Evolutionary conservation across 2,797 vertebrate genomes (phyloP).

Genomic region (Novumbra hubbsi): DNA sequence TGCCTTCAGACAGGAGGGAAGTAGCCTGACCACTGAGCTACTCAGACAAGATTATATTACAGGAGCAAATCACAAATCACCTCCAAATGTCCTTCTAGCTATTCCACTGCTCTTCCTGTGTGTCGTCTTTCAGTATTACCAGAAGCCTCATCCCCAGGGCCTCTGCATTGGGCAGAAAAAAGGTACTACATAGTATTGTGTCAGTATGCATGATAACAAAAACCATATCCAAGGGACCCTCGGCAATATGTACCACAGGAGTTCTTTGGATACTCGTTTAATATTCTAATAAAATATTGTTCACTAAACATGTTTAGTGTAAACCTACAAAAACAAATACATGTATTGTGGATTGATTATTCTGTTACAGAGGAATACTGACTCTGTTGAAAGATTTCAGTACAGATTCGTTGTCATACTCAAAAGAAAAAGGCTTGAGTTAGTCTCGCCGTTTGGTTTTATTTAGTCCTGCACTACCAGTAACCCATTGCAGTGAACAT

Average conservation of each 20-base stretch:
- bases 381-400: not conserved
- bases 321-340: not conserved
- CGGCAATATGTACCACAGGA: not conserved
- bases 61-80: conserved; percentile 44
- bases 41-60: conserved; percentile 57
- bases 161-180: not conserved
- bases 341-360: not conserved
- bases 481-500: not conserved
- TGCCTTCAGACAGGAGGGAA: conserved; percentile 47
- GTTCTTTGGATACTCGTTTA: not conserved
- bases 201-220: not conserved
- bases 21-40: conserved; percentile 22
- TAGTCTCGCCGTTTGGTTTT: not conserved
- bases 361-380: not conserved
- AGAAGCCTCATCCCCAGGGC: not conserved
- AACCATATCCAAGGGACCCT: not conserved
- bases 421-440: not conserved
- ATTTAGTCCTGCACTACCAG: not conserved
- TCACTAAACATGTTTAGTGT: not conserved
- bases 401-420: not conserved
- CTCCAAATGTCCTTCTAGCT: conserved; percentile 59
- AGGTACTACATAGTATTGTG: not conserved
- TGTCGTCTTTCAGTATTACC: not conserved
- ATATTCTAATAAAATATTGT: not conserved
- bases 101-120: conserved; percentile 2